These are phyloP conservation scores for Gymnoscopelus microlampas DNA, from an alignment of 2,797 vertebrate species.

Conservation along the genomic window DNA sequence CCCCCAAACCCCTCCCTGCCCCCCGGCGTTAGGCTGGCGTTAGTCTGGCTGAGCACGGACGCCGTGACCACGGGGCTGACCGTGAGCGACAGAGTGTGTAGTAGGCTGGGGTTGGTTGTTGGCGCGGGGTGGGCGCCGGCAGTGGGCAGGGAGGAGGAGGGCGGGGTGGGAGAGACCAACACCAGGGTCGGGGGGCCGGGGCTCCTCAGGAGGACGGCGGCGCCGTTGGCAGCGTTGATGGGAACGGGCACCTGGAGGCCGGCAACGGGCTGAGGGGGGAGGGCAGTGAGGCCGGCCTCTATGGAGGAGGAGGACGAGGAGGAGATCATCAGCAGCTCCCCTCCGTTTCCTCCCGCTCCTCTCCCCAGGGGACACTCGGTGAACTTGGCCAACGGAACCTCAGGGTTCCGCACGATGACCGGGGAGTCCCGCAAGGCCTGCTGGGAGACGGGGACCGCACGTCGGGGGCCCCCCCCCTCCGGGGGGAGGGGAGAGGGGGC, in stretches of 20 bases:
- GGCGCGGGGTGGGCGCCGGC: constrained; percentile 44
- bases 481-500: constrained; percentile 86
- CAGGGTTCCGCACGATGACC: constrained; percentile 91
- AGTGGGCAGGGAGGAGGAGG: constrained; percentile 67
- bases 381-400: constrained; percentile 86
- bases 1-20: constrained; percentile 72
- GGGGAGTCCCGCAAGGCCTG: constrained; percentile 88
- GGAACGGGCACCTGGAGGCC: constrained; percentile 86
- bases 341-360: constrained; percentile 51
- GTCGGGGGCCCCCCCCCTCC: constrained; percentile 83
- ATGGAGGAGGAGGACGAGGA: constrained; percentile 53
- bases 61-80: constrained; percentile 72
- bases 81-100: constrained; percentile 78
- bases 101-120: constrained; percentile 34
- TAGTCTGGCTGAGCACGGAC: constrained; percentile 60
- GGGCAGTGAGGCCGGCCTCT: constrained; percentile 62
- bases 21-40: constrained; percentile 51
- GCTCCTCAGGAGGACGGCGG: constrained; percentile 78
- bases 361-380: constrained; percentile 76
- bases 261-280: constrained; percentile 64
- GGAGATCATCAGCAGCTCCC: constrained; percentile 29
- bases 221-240: constrained; percentile 82
- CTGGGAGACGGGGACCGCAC: constrained; percentile 83
- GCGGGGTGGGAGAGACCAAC: constrained; percentile 79
- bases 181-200: constrained; percentile 81